Conservation (phyloP, 1,140 invertebrate species). For the Battus philenor region DNA sequence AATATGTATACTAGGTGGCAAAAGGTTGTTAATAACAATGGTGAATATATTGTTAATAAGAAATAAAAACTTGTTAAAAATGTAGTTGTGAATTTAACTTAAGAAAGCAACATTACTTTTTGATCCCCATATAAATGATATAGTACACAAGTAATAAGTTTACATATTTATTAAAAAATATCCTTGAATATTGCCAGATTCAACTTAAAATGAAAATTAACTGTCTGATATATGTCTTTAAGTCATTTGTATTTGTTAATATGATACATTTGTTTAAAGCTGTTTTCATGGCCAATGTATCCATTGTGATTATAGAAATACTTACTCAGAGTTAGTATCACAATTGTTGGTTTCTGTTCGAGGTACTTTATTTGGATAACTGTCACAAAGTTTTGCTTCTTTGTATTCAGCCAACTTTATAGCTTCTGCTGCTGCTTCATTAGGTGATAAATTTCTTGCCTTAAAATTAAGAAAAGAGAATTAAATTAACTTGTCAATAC, state of each 20-base stretch:
- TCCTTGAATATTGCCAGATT: too few relatives aligned
- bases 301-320: background rate
- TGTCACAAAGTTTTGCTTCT: slow-evolving; percentile 89
- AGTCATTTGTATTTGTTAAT: background rate
- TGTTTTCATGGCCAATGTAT: background rate
- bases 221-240: slow-evolving; percentile 2
- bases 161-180: too few relatives aligned
- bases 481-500: background rate
- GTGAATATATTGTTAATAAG: too few relatives aligned
- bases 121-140: too few relatives aligned
- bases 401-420: slow-evolving; percentile 87
- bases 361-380: slow-evolving; percentile 84
- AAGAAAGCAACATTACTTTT: too few relatives aligned
- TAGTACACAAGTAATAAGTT: too few relatives aligned
- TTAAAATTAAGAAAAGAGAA: slow-evolving; percentile 39
- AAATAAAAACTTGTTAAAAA: too few relatives aligned
- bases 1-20: too few relatives aligned
- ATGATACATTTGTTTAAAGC: background rate
- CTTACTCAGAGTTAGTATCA: slow-evolving; percentile 55
- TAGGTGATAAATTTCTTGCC: slow-evolving; percentile 85
- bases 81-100: too few relatives aligned
- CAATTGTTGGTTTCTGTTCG: slow-evolving; percentile 72
- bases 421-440: slow-evolving; percentile 92
- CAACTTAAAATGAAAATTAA: background rate
- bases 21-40: too few relatives aligned